Conservation (phyloP, 2,888 invertebrate genomes). For the Melinaea menophilus region DNA sequence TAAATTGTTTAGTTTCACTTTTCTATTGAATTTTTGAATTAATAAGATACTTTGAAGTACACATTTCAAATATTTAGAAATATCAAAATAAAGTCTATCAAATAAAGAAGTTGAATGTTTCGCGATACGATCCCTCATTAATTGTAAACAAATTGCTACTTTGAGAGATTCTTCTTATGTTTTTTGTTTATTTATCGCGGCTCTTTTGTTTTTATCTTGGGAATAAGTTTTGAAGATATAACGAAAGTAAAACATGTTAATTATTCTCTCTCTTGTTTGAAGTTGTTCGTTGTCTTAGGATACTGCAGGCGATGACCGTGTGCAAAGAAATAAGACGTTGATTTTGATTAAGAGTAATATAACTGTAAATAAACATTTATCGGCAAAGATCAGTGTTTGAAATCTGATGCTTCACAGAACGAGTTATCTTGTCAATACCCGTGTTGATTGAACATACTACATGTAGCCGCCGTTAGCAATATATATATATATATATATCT, state of each 20-base stretch:
- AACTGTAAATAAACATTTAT: too few species aligned
- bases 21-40: too few species aligned
- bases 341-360: too few species aligned
- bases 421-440: too few species aligned
- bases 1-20: too few species aligned
- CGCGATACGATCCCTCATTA: background rate
- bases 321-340: background rate
- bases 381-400: too few species aligned
- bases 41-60: too few species aligned
- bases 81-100: background rate
- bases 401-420: too few species aligned
- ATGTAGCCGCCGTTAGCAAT: too few species aligned
- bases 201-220: conserved; percentile 5
- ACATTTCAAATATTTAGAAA: too few species aligned
- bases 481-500: too few species aligned
- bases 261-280: background rate
- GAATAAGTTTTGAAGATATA: conserved; percentile 1
- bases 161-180: background rate
- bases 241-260: conserved; percentile 3
- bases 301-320: background rate
- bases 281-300: background rate
- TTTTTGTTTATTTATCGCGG: background rate
- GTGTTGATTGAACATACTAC: too few species aligned
- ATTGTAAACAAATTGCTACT: conserved; percentile 3
- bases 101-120: background rate